phyloP scores from a whole-genome alignment of 2,113 vertebrate species.

The Podiceps cristatus region DNA sequence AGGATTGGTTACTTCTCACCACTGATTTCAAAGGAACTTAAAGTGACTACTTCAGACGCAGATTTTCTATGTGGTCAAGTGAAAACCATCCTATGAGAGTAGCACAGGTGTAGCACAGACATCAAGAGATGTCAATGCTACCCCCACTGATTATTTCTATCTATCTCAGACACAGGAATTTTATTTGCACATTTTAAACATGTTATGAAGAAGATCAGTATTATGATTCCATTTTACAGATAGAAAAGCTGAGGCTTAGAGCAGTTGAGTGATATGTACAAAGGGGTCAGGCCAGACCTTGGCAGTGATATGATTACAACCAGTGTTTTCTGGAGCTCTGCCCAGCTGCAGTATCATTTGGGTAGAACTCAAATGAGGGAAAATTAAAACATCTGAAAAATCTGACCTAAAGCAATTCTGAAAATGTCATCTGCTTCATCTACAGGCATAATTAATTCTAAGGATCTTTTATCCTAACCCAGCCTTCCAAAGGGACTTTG shows the following conservation, averaged over 20 bases:
- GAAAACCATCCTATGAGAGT: neutral
- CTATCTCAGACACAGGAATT: neutral
- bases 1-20: neutral
- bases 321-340: neutral
- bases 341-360: neutral
- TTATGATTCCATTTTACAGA: neutral
- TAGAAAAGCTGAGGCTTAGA: neutral
- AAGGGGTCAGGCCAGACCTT: neutral
- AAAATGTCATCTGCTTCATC: neutral
- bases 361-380: neutral
- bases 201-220: neutral
- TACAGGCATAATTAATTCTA: neutral
- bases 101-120: neutral
- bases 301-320: neutral
- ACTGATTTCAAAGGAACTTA: neutral
- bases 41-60: neutral
- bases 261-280: neutral
- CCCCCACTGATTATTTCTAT: neutral
- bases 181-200: neutral
- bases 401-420: neutral
- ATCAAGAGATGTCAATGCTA: neutral
- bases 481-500: neutral
- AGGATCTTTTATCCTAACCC: neutral
- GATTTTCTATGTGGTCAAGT: neutral
- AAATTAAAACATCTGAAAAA: neutral